These are phyloP conservation scores for Anhinga anhinga DNA, from an alignment of 2,113 vertebrate genomes.

Conservation along the genomic window DNA sequence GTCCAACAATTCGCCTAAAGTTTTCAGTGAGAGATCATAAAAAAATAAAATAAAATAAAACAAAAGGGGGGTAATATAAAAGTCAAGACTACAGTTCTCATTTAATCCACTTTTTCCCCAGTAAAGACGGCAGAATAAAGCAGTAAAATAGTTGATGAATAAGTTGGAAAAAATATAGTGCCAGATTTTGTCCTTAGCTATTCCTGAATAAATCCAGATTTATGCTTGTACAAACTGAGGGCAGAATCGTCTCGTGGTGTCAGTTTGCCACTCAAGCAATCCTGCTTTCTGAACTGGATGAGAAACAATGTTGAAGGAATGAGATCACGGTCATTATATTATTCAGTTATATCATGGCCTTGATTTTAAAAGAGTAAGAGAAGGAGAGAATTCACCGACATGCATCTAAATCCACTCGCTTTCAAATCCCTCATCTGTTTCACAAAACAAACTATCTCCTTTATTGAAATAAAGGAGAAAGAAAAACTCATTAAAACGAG, in stretches of 20 bases:
- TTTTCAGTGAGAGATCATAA: not conserved
- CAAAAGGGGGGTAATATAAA: not conserved
- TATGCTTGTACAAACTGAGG: not conserved
- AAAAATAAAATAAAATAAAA: not conserved
- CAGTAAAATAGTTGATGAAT: not conserved
- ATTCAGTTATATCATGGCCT: constrained; percentile 60
- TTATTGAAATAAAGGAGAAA: constrained; percentile 30
- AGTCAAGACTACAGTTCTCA: not conserved
- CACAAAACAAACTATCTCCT: constrained; percentile 46
- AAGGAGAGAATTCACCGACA: constrained; percentile 2
- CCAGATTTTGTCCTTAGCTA: not conserved
- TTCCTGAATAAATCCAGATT: constrained; percentile 52
- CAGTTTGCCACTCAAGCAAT: constrained; percentile 64
- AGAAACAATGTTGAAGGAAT: constrained; percentile 64
- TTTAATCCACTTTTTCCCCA: not conserved
- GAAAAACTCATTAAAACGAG: constrained; percentile 40
- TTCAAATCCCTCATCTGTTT: constrained; percentile 45
- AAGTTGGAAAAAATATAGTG: constrained; percentile 49
- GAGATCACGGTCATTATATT: constrained; percentile 65
- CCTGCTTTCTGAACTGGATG: constrained; percentile 54
- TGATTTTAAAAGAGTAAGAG: constrained; percentile 58
- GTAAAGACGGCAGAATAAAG: not conserved
- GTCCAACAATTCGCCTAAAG: not conserved
- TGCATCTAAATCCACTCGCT: constrained; percentile 12
- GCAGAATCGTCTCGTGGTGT: constrained; percentile 24